Base-by-base conservation (phyloP, 2,888 invertebrate species). In the Xylota sylvarum region DNA sequence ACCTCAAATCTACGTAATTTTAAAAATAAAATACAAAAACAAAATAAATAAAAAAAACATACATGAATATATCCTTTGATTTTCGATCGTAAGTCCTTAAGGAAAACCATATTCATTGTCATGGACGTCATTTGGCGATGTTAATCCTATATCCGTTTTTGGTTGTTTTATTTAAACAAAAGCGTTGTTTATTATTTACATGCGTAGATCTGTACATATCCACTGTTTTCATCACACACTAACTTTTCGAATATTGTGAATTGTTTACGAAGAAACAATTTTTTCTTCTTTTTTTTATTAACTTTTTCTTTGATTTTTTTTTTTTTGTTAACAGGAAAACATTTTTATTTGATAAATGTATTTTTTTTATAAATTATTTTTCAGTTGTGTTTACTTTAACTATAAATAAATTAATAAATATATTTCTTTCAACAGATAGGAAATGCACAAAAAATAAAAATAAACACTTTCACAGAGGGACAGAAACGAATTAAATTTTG, bases 21-120 rank as follows among this genome's bases (percentile, higher is more conserved):
- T 30, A 72, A 37, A 64, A 55, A 67, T 7, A 72, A 37, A 35
- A 67, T 79, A 50, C 19, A 88, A 69, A n/a, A 23, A 23, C 23
- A 23, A 50, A 67, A 60, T 58, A 40, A 37, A 12, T 58, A 58
- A 52, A 80, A 74, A 88, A 82, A 83, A 92, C 92, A 89, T 92
- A 92, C 92, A 88, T 92, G 91, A 79, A 92, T 89, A 89, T 92
- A 92, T 91, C 92, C 93, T 90, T 92, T 92, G 80, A 92, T 91
- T 89, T 92, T 91, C 70, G 92, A 90, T 37, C 92, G 92, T 76
- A 92, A 89, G 89, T 93, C 92, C 91, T 92, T 92, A 77, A 93
- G 89, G 81, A 92, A 92, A 74, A 92, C 92, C 92, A 92, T 92
- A 85, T 92, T 92, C 90, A 92, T 92, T 86, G 91, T 90, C 81